These are phyloP conservation scores for Phaethon lepturus DNA, from an alignment of 2,113 vertebrate species.

Conservation along the genomic window DNA sequence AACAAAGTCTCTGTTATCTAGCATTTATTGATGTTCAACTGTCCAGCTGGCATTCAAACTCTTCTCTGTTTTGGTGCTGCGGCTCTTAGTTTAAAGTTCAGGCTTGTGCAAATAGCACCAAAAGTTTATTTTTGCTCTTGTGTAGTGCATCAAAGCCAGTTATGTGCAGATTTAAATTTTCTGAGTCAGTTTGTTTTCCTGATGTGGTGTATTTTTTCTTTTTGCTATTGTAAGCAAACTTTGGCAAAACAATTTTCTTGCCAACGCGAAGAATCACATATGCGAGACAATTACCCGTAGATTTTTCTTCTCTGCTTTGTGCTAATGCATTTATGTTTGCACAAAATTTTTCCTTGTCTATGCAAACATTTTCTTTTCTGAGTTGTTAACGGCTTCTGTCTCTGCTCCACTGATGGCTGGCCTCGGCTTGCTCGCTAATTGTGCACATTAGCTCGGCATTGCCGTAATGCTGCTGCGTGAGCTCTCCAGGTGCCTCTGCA, in stretches of 20 bases:
- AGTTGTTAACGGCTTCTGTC: neutral
- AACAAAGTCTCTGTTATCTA: neutral
- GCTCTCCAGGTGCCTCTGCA: neutral
- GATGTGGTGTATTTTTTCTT: neutral
- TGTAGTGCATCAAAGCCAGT: neutral
- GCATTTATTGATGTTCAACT: neutral
- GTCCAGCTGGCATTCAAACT: neutral
- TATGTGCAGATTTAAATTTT: neutral
- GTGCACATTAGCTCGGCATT: neutral
- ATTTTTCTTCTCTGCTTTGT: neutral
- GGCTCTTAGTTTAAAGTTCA: constrained; percentile 28
- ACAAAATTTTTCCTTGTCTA: neutral
- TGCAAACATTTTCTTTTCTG: neutral
- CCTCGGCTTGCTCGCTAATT: neutral
- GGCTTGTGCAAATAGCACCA: neutral
- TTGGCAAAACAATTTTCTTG: constrained; percentile 26
- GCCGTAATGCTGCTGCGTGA: neutral
- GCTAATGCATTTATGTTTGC: neutral
- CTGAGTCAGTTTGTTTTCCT: neutral
- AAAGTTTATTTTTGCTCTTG: neutral
- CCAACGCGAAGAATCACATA: neutral
- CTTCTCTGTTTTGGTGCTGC: neutral
- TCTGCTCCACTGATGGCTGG: neutral
- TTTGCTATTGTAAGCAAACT: neutral
- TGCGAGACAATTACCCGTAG: neutral